These are phyloP conservation scores for Clinocottus analis DNA, from an alignment of 2,113 vertebrate genomes.

Conservation along the genomic window DNA sequence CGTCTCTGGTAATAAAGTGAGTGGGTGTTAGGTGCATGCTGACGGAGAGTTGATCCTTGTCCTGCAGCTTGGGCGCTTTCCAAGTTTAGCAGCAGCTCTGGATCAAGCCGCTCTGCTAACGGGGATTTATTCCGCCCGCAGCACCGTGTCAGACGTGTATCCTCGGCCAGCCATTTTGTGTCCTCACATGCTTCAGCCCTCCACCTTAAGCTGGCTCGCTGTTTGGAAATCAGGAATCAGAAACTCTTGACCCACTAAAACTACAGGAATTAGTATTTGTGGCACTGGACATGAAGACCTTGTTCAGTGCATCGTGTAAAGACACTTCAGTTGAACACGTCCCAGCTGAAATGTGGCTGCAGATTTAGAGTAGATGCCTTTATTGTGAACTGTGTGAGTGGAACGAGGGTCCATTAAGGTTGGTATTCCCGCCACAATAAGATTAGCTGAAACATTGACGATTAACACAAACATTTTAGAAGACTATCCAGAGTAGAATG, in stretches of 20 bases:
- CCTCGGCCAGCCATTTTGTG: conserved; percentile 67
- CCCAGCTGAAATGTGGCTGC: not conserved
- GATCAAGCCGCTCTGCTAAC: conserved; percentile 68
- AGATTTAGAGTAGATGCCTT: conserved; percentile 17
- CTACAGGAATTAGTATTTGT: conserved; percentile 55
- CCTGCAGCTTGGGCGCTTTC: conserved; percentile 71
- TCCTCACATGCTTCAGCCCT: conserved; percentile 67
- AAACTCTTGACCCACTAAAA: conserved; percentile 68
- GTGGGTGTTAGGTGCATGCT: conserved; percentile 68
- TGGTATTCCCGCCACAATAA: not conserved
- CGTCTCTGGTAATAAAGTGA: conserved; percentile 63
- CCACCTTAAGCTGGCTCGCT: conserved; percentile 47
- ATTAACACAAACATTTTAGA: not conserved
- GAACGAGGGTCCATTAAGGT: not conserved
- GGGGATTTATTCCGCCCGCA: conserved; percentile 74
- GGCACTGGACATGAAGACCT: conserved; percentile 63
- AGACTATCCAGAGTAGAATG: not conserved
- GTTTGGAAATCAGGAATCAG: conserved; percentile 68
- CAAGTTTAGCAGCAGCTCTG: conserved; percentile 67
- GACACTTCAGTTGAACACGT: not conserved
- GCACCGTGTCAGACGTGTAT: conserved; percentile 72
- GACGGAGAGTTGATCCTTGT: conserved; percentile 73
- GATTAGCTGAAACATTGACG: conserved; percentile 4
- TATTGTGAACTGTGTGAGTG: not conserved
- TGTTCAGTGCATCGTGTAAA: conserved; percentile 6